These are phyloP conservation scores for Rhagium mordax DNA, from an alignment of 2,888 invertebrate species.

Conservation along the genomic window DNA sequence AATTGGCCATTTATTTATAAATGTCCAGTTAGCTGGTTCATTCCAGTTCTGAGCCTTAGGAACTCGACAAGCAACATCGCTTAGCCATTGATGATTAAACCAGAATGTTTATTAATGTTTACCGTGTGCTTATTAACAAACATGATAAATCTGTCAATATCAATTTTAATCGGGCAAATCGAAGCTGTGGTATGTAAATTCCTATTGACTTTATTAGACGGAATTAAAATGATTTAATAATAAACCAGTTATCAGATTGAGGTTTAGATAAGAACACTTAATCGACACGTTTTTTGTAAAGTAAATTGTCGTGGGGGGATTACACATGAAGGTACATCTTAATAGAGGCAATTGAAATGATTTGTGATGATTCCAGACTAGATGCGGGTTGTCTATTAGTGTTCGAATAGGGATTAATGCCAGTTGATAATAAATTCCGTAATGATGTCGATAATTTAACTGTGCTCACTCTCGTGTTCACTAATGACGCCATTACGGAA, in stretches of 20 bases:
- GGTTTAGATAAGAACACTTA: conserved; percentile 22
- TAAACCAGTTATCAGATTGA: conserved; percentile 35
- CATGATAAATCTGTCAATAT: conserved; percentile 51
- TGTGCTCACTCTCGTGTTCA: conserved; percentile 52
- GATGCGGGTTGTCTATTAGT: conserved; percentile 47
- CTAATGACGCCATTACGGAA: conserved; percentile 56
- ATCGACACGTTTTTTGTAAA: conserved; percentile 7
- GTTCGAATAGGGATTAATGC: conserved; percentile 49
- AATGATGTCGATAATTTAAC: conserved; percentile 56
- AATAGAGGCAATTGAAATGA: conserved; percentile 41
- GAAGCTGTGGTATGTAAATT: conserved; percentile 50
- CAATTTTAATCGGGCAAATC: conserved; percentile 50
- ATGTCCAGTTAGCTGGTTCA: background rate
- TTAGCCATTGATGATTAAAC: conserved; percentile 12
- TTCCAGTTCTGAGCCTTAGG: background rate
- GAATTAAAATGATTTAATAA: conserved; percentile 47
- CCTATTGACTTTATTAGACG: conserved; percentile 45
- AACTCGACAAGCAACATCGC: background rate
- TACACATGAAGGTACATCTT: conserved; percentile 18
- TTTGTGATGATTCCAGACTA: conserved; percentile 37
- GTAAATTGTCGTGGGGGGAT: conserved; percentile 2
- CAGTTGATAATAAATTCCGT: conserved; percentile 55
- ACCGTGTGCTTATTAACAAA: conserved; percentile 31
- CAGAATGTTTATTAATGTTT: conserved; percentile 43
- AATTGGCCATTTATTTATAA: too few relatives aligned